Conservation (phyloP, 2,888 invertebrate genomes). For the Melipona beecheii region DNA sequence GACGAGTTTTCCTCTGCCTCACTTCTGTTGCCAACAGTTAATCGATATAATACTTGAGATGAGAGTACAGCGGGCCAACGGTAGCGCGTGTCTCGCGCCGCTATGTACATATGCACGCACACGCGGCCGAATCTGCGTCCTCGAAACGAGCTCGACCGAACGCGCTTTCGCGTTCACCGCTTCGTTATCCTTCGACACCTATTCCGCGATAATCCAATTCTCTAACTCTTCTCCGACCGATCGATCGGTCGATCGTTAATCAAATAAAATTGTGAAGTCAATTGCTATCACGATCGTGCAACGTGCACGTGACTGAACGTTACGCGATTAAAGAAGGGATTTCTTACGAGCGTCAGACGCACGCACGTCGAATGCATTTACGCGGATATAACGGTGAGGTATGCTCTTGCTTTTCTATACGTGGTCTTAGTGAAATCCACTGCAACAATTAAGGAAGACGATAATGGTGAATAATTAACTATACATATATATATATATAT, state of each 20-base stretch:
- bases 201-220: not conserved
- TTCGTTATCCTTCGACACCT: constrained; percentile 5
- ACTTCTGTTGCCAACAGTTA: constrained; percentile 84
- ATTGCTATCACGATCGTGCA: not conserved
- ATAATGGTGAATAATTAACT: too few species aligned
- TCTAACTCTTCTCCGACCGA: not conserved
- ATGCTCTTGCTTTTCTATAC: too few species aligned
- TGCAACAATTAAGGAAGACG: too few species aligned
- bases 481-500: too few species aligned
- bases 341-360: too few species aligned
- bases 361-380: too few species aligned
- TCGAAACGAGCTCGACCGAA: not conserved
- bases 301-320: not conserved
- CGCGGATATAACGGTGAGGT: too few species aligned
- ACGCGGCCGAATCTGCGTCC: constrained; percentile 1
- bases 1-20: constrained; percentile 80
- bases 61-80: constrained; percentile 77
- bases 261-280: not conserved
- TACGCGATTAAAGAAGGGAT: not conserved
- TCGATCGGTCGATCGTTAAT: not conserved
- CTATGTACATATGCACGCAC: constrained; percentile 52
- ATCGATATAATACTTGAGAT: constrained; percentile 83
- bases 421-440: too few species aligned
- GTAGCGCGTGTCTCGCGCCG: constrained; percentile 50
- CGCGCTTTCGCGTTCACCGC: not conserved